A percentile compares a stretch with the other conserved stretches of the same genome.
Conservation (phyloP, 1,140 invertebrate species). For the Lucilia cuprina region DNA sequence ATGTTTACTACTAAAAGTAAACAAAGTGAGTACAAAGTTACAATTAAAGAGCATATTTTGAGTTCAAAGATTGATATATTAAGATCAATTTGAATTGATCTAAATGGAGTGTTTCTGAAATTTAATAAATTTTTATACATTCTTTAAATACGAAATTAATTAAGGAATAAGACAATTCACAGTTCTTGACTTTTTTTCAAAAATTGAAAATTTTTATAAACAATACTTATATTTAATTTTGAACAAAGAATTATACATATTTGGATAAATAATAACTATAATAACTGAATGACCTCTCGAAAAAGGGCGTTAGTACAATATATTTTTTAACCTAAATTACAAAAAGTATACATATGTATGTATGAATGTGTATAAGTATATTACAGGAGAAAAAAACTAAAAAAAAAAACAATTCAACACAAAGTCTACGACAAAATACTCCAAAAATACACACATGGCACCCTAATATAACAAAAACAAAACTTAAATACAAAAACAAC, state of each 20-base stretch:
- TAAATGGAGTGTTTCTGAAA: too few relatives aligned
- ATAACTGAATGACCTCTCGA: conserved; percentile 10
- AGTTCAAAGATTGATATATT: not conserved
- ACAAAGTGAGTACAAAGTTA: not conserved
- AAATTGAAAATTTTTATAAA: too few relatives aligned
- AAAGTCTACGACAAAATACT: conserved; percentile 2
- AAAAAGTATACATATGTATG: not conserved
- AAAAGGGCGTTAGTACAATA: conserved; percentile 9
- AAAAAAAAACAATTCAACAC: not conserved
- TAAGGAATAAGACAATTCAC: too few relatives aligned
- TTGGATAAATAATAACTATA: not conserved
- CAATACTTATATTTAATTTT: too few relatives aligned
- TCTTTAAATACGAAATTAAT: too few relatives aligned
- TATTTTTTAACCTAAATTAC: conserved; percentile 15
- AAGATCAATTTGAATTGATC: too few relatives aligned
- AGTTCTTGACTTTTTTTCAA: too few relatives aligned
- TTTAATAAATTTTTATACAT: too few relatives aligned
- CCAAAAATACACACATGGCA: conserved; percentile 13
- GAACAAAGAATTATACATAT: too few relatives aligned
- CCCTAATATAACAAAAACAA: conserved; percentile 6
- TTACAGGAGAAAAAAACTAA: not conserved
- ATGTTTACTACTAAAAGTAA: too few relatives aligned
- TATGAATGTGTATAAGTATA: not conserved
- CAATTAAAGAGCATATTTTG: not conserved
- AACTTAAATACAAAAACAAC: not conserved